phyloP scores from a whole-genome alignment of 2,888 invertebrate species.

The Phania funesta region DNA sequence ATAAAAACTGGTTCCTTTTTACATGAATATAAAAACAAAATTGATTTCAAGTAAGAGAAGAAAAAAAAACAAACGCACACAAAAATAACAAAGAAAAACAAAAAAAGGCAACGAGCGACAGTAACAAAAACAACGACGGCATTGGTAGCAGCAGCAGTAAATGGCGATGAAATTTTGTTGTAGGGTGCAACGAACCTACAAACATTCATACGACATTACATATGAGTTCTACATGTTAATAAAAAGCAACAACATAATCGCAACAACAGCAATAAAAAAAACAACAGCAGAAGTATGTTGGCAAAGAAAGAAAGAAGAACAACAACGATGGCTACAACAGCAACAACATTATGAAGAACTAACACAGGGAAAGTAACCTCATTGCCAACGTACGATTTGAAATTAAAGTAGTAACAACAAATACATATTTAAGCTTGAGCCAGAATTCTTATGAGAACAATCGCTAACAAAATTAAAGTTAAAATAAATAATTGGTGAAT shows the following conservation, averaged over 20 bases:
- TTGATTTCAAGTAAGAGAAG: slow-evolving; percentile 28
- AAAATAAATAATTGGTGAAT: no score
- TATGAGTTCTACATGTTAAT: slow-evolving; percentile 25
- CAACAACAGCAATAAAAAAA: slow-evolving; percentile 26
- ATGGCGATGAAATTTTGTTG: slow-evolving; percentile 58
- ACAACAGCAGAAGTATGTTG: slow-evolving; percentile 49
- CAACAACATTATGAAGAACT: slow-evolving; percentile 21
- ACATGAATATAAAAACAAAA: slow-evolving; percentile 47
- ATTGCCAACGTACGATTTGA: slow-evolving; percentile 2
- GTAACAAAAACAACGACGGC: slow-evolving; percentile 37
- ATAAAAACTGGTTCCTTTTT: slow-evolving; percentile 65
- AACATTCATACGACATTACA: slow-evolving; percentile 47
- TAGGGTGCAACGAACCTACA: slow-evolving; percentile 66
- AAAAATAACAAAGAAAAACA: slow-evolving; percentile 5
- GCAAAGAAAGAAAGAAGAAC: slow-evolving; percentile 28
- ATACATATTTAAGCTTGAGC: no score
- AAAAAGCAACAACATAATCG: slow-evolving; percentile 26
- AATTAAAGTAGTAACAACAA: neutral
- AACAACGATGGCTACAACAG: neutral
- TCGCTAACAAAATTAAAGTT: no score
- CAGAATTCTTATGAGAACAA: no score
- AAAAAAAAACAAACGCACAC: neutral
- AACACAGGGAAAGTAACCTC: slow-evolving; percentile 54
- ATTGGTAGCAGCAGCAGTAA: slow-evolving; percentile 15
- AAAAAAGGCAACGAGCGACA: slow-evolving; percentile 48